These are phyloP conservation scores for Peucedramus taeniatus DNA, from an alignment of 2,113 vertebrate genomes.

Conservation along the genomic window DNA sequence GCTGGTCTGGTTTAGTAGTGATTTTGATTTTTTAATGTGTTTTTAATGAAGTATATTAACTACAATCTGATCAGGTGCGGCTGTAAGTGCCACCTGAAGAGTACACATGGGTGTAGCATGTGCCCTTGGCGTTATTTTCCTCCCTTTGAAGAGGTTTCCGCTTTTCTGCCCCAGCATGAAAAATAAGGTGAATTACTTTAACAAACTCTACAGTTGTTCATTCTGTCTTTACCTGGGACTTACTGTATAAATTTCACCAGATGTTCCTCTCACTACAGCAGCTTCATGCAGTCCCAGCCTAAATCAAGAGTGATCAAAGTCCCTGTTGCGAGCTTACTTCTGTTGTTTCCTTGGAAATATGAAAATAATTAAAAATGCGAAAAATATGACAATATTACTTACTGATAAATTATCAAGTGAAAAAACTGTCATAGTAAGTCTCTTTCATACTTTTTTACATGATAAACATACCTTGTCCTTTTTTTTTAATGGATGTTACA, in stretches of 20 bases:
- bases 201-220: not conserved
- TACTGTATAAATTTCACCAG: not conserved
- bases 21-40: not conserved
- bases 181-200: not conserved
- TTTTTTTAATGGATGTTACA: not conserved
- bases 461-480: not conserved
- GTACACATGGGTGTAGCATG: too few relatives aligned
- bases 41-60: not conserved
- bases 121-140: not conserved
- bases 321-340: not conserved
- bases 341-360: not conserved
- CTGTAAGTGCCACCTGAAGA: not conserved
- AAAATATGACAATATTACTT: rapidly evolving
- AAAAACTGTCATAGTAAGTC: not conserved
- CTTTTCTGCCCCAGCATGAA: not conserved
- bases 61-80: not conserved
- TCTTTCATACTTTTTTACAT: not conserved
- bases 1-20: not conserved
- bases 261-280: not conserved
- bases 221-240: not conserved
- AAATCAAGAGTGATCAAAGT: not conserved
- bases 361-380: not conserved
- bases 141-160: not conserved
- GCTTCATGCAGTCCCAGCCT: rapidly evolving
- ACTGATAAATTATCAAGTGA: not conserved